Evolutionary conservation across 2,113 vertebrate species (phyloP), one percentile per base, ranked within the genome.

Genomic region (Spermophilus dauricus): DNA sequence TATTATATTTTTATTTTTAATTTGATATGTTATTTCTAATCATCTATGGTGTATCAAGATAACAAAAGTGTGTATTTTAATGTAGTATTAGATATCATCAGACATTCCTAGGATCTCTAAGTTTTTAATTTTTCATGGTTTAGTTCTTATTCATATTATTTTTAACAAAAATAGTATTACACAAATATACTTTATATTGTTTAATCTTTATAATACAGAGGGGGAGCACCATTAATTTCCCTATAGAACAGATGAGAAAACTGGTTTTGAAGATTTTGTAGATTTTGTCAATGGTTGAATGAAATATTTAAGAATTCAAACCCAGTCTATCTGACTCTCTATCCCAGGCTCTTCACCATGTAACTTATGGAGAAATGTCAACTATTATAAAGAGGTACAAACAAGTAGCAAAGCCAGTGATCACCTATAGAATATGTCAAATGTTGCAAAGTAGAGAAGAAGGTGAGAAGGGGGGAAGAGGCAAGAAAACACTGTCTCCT

Each of bases 1-100:
- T 12, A 48, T 2, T 67, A 28, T 32, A 58, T 30, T 96, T 87
- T 91, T n/a, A 87, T 70, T 90, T 95, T 95, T 94, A 75, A 77
- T 84, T 78, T 8, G 53, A 28, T 93, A 83, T 91, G n/a, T 77
- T 37, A 90, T 13, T 93, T 88, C 9, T 95, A 86, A 75, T 63
- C 22, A 34, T 14, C 9, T 94, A 34, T n/a, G 18, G 16, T n/a
- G 8, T 32, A 77, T 42, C 1, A 61, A 91, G 39, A 80, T 39
- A 83, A 61, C 14, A 69, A 48, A 48, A 1, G 0, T 39, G 16
- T 26, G 72, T 34, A 83, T 77, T 80, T 37, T 67, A 82, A 20
- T 53, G 77, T 91, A 61, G 8, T 48, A 78, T 72, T 20, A 72
- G 37, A 24, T 45, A 69, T 32, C 24, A 82, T 39, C 65, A 32